Percentiles rank a stretch among this genome's conserved stretches.
phyloP scores from a whole-genome alignment of 2,113 vertebrate species.

The human (Homo sapiens) region DNA sequence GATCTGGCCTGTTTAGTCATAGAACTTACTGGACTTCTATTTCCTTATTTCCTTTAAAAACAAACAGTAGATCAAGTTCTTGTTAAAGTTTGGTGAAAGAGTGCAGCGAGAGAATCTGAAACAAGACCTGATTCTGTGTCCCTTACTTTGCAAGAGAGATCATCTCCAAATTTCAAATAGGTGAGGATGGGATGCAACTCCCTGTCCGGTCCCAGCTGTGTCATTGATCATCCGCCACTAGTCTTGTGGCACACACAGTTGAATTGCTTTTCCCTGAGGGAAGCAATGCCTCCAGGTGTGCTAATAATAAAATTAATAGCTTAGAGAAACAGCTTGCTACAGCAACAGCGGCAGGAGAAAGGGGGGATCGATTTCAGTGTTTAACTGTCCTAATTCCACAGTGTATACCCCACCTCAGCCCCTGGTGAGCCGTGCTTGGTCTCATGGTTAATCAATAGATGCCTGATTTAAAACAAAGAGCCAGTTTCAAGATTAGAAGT shows the following conservation, averaged over 20 bases:
- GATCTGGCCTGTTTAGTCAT: too few species aligned
- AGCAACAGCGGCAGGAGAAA: constrained; percentile 80
- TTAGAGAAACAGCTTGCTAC: constrained; percentile 89
- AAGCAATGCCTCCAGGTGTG: constrained; percentile 88
- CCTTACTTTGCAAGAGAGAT: background rate
- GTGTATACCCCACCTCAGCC: constrained; percentile 81
- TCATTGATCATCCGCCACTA: constrained; percentile 85
- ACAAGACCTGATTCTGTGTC: background rate
- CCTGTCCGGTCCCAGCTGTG: constrained; percentile 72
- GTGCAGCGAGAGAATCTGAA: background rate
- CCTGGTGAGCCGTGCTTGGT: constrained; percentile 77
- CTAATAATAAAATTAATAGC: constrained; percentile 93
- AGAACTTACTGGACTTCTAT: background rate
- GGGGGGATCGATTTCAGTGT: constrained; percentile 87
- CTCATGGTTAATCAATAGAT: constrained; percentile 85
- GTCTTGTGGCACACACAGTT: constrained; percentile 83
- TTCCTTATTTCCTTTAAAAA: background rate
- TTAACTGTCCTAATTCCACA: constrained; percentile 88
- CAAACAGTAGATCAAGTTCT: background rate
- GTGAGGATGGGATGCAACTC: constrained; percentile 12
- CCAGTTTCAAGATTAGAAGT: constrained; percentile 81
- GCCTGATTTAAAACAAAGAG: constrained; percentile 88
- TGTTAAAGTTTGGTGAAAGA: background rate
- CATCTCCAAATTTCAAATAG: constrained; percentile 46
- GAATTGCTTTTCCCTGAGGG: constrained; percentile 88